phyloP scores from a whole-genome alignment of 1,140 invertebrate species.

The Brachionus angularis region DNA sequence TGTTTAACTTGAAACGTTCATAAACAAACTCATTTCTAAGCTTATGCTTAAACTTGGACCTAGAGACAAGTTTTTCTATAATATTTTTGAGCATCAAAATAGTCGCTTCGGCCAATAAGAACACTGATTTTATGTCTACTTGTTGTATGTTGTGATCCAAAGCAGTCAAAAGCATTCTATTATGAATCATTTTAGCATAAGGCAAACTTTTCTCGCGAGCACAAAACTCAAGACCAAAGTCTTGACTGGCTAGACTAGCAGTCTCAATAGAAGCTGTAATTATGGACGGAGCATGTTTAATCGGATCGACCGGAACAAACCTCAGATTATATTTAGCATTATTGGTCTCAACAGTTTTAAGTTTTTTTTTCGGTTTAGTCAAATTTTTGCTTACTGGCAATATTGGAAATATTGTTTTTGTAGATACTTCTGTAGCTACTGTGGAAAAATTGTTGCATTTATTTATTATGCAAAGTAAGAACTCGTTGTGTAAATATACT shows the following conservation, averaged over 20 bases:
- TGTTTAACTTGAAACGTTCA: too few relatives aligned
- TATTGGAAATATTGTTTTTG: slow-evolving; percentile 32
- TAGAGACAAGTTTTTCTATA: slow-evolving; percentile 25
- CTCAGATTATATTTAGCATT: slow-evolving; percentile 25
- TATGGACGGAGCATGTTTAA: slow-evolving; percentile 23
- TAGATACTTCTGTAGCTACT: slow-evolving; percentile 24
- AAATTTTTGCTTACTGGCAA: background rate
- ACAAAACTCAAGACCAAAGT: slow-evolving; percentile 30
- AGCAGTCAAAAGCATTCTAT: background rate
- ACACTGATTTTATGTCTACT: slow-evolving; percentile 19
- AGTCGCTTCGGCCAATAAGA: slow-evolving; percentile 35
- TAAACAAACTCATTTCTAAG: background rate
- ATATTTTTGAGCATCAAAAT: slow-evolving; percentile 26
- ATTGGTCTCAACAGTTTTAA: background rate
- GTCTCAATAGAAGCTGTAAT: slow-evolving; percentile 20
- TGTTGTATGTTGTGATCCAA: slow-evolving; percentile 36
- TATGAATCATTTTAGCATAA: slow-evolving; percentile 42
- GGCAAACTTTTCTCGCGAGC: slow-evolving; percentile 33
- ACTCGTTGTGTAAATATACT: slow-evolving; percentile 35
- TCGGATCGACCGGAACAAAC: slow-evolving; percentile 41
- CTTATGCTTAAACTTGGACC: slow-evolving; percentile 14
- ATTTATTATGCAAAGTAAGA: slow-evolving; percentile 22
- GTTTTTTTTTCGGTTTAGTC: background rate
- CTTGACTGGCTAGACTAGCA: slow-evolving; percentile 19
- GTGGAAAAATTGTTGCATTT: slow-evolving; percentile 26